phyloP scores from a whole-genome alignment of 2,888 invertebrate species.

The Unio delphinus region DNA sequence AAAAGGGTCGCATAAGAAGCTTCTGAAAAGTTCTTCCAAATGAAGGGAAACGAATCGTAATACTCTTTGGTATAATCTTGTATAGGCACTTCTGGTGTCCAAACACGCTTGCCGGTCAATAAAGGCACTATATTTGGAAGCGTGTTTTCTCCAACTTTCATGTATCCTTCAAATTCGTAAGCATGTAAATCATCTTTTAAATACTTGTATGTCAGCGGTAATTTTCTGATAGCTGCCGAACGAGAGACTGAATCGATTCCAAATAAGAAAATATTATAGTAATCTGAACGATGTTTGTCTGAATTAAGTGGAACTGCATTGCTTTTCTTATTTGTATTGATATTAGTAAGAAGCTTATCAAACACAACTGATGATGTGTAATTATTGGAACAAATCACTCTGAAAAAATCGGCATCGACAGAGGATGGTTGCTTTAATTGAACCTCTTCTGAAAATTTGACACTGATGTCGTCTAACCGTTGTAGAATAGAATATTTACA shows the following conservation, averaged over 20 bases:
- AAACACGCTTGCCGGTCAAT: constrained; percentile 29
- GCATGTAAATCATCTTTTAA: constrained; percentile 25
- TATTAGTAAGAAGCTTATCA: neutral
- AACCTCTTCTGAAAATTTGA: neutral
- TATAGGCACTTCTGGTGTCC: constrained; percentile 16
- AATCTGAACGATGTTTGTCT: neutral
- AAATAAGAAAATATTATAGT: constrained; percentile 32
- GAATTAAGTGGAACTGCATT: neutral
- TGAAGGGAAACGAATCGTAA: constrained; percentile 28
- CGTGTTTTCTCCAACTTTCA: constrained; percentile 44
- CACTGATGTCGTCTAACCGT: neutral
- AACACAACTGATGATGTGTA: neutral
- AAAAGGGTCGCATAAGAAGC: constrained; percentile 27
- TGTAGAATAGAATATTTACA: no score
- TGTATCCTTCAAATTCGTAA: constrained; percentile 36
- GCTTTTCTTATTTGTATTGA: no score
- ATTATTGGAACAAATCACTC: neutral
- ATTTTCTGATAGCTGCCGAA: constrained; percentile 33
- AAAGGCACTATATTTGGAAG: constrained; percentile 34
- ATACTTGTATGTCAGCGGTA: constrained; percentile 34
- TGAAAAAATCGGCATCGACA: constrained; percentile 6
- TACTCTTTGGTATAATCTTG: constrained; percentile 18
- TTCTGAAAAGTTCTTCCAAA: constrained; percentile 35
- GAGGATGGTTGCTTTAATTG: neutral
- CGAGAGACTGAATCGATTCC: constrained; percentile 41